A percentile compares a stretch with the other conserved stretches of the same genome.
These are phyloP conservation scores for Tetranychus piercei DNA, from an alignment of 2,888 invertebrate species.

Conservation along the genomic window DNA sequence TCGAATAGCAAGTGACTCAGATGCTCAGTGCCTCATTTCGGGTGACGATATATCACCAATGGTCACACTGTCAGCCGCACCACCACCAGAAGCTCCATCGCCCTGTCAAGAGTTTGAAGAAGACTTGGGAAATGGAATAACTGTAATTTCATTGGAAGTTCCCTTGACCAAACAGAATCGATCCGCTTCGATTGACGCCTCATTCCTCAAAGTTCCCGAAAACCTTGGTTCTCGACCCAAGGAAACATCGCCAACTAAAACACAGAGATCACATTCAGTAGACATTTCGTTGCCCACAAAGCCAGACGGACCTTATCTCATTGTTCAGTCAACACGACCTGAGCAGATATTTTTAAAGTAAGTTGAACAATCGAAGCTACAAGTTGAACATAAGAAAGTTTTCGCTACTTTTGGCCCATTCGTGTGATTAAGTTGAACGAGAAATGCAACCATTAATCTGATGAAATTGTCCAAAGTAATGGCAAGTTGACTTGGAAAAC, in stretches of 20 bases:
- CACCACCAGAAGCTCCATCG: conserved; percentile 12
- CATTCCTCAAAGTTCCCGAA: conserved; percentile 44
- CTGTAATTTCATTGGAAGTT: conserved; percentile 57
- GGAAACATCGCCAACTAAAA: conserved; percentile 22
- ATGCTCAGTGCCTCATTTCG: conserved; percentile 12
- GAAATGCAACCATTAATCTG: too few relatives aligned
- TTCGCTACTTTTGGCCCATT: too few relatives aligned
- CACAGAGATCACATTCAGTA: conserved; percentile 56
- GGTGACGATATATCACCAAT: background rate
- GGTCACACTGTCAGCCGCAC: background rate
- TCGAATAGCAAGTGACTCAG: background rate
- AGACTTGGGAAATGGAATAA: conserved; percentile 36
- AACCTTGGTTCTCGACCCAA: conserved; percentile 36
- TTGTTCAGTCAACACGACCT: conserved; percentile 14
- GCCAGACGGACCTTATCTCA: conserved; percentile 20
- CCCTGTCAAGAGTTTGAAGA: conserved; percentile 12
- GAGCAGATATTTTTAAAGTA: background rate
- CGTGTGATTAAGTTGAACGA: too few relatives aligned
- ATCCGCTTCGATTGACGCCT: conserved; percentile 70
- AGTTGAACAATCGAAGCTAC: background rate
- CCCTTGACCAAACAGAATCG: conserved; percentile 57
- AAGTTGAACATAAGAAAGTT: too few relatives aligned
- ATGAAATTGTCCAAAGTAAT: too few relatives aligned
- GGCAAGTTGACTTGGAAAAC: too few relatives aligned
- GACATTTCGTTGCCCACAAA: conserved; percentile 71